A percentile compares a stretch with the other conserved stretches of the same genome.
These are phyloP conservation scores for Pristionchus arcanus DNA, from an alignment of 2,888 invertebrate genomes.

Conservation along the genomic window DNA sequence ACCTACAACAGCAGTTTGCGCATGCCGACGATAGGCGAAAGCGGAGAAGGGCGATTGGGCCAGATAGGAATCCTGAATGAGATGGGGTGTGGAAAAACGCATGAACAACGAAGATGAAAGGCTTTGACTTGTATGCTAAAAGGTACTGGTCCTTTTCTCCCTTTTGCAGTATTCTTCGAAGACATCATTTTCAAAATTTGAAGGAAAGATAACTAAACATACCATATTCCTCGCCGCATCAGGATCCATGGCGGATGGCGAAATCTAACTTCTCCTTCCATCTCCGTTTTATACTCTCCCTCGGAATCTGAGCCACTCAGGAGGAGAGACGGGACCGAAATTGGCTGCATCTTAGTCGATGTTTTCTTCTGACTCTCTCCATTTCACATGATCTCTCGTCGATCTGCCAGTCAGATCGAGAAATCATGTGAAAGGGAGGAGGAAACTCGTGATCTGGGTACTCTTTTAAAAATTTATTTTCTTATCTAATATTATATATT, in stretches of 20 bases:
- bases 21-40: too few relatives aligned
- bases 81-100: not conserved
- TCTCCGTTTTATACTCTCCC: not conserved
- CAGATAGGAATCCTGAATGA: not conserved
- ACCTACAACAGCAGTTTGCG: too few relatives aligned
- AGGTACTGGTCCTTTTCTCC: too few relatives aligned
- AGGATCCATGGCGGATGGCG: not conserved
- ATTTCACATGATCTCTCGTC: not conserved
- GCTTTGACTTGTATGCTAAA: too few relatives aligned
- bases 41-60: not conserved
- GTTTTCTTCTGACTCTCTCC: not conserved
- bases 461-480: too few relatives aligned
- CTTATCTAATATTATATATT: too few relatives aligned
- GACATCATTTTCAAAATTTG: too few relatives aligned
- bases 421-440: too few relatives aligned
- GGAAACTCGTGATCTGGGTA: too few relatives aligned
- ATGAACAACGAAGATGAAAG: too few relatives aligned
- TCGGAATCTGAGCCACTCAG: slow-evolving; percentile 14
- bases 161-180: too few relatives aligned
- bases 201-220: too few relatives aligned
- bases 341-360: not conserved
- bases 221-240: not conserved
- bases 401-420: not conserved
- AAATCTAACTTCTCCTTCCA: not conserved
- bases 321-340: not conserved